Base-by-base conservation (phyloP, 2,888 invertebrate species). In the Hydrotaea cyrtoneurina region DNA sequence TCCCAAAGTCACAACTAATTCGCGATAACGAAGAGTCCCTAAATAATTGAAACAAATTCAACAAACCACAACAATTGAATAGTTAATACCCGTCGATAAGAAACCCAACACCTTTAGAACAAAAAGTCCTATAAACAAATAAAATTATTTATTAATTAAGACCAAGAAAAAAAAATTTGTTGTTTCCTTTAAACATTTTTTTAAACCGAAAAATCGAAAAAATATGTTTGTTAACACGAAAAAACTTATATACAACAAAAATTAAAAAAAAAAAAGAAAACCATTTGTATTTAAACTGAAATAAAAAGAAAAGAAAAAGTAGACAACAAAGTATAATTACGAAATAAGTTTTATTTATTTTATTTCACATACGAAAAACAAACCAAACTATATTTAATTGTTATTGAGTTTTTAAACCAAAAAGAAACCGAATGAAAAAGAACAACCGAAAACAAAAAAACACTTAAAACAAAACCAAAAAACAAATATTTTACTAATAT, bases 341-440 rank as follows among this genome's bases (percentile, higher is more conserved):
- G 36, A 59, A 76, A 69, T 80, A 85, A 85, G 79, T 85, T 85
- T 85, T 82, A 85, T 79, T 85, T 23, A 77, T 82, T 85, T 81
- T 66, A 69, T 23, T 69, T 69, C 69, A 46, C 10, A 69, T 46
- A 23, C 66, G 39, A 79, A 69, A 31, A 57, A 71, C 46, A 73
- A 74, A 79, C 72, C 74, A 17, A 0, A 81, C 57, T 84, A 84
- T 81, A 81, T 78, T 84, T 78, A 78, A 84, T 78, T 84, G 84
- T 84, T 84, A 85, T 85, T 85, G 82, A 82, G 82, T 85, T 85
- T 82, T 85, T 78, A 81, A 84, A 81, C 21, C 46, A 83, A 79
- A 79, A 39, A 43, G 8, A 64, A 71, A 53, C 31, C 31, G 31
- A 31, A 31, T 31, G 17, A 53, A 13, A 73, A 39, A 43, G 17